Evolutionary conservation across 2,797 vertebrate genomes (phyloP).

Genomic region (Salarias fasciatus): DNA sequence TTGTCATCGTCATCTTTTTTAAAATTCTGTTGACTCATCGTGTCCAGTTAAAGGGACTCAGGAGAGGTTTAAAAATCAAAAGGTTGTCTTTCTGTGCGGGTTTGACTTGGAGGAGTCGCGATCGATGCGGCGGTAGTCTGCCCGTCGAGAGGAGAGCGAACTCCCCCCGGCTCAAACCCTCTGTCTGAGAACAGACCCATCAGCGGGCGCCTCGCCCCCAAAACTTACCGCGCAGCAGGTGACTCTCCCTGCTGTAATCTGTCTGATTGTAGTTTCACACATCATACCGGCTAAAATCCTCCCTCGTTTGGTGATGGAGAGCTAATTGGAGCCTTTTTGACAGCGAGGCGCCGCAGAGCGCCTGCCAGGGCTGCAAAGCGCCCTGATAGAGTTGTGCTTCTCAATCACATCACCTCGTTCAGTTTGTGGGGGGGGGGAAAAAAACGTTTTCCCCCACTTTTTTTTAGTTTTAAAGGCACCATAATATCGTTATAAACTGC

Average conservation of each 20-base stretch:
- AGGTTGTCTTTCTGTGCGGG: constrained; percentile 30
- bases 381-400: constrained; percentile 33
- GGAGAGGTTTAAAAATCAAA: constrained; percentile 34
- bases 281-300: constrained; percentile 42
- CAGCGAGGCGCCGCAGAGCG: constrained; percentile 27
- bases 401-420: constrained; percentile 35
- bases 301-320: constrained; percentile 57
- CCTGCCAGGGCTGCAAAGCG: constrained; percentile 41
- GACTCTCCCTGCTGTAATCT: constrained; percentile 51
- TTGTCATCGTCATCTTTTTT: constrained; percentile 81
- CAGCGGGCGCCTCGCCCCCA: constrained; percentile 57
- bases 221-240: constrained; percentile 65
- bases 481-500: too few species aligned
- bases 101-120: constrained; percentile 26
- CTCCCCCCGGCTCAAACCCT: constrained; percentile 54
- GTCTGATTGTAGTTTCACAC: constrained; percentile 54
- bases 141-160: constrained; percentile 54
- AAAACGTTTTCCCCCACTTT: not conserved
- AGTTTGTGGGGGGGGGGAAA: constrained; percentile 21
- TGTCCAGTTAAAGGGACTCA: constrained; percentile 96
- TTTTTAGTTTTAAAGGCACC: not conserved
- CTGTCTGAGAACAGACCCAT: constrained; percentile 71
- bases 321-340: constrained; percentile 70
- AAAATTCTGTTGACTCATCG: constrained; percentile 87
- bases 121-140: constrained; percentile 42